Evolutionary conservation across 2,113 vertebrate species (phyloP).

Genomic region (Helogale parvula): DNA sequence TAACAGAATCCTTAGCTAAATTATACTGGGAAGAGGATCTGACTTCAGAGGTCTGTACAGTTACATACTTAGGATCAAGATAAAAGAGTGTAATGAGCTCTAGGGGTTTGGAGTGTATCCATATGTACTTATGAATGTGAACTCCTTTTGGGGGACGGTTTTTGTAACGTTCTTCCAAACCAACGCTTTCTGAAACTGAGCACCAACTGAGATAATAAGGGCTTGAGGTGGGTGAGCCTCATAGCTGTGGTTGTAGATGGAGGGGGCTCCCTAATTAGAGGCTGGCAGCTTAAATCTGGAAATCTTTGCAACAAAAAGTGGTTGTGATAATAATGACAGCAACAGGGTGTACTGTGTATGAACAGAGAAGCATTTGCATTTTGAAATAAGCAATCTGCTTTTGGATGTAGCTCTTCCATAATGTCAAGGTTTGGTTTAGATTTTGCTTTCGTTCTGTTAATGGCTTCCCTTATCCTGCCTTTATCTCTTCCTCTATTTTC

Average conservation of each 20-base stretch:
- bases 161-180: constrained; percentile 71
- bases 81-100: constrained; percentile 51
- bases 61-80: constrained; percentile 66
- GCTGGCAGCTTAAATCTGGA: constrained; percentile 83
- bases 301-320: constrained; percentile 51
- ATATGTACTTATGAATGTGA: constrained; percentile 64
- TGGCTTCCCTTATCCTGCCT: background rate
- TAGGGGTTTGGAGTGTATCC: constrained; percentile 65
- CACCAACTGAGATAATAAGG: constrained; percentile 78
- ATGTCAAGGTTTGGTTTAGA: constrained; percentile 36
- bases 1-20: constrained; percentile 72
- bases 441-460: background rate
- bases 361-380: constrained; percentile 65
- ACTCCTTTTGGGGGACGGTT: background rate
- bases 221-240: constrained; percentile 80
- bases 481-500: background rate
- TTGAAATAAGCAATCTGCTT: constrained; percentile 67
- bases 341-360: constrained; percentile 39
- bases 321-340: constrained; percentile 59
- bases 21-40: constrained; percentile 72
- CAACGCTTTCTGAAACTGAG: constrained; percentile 77
- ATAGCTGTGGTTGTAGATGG: constrained; percentile 79
- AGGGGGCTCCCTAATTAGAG: constrained; percentile 87
- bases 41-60: constrained; percentile 71
- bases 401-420: constrained; percentile 38